Percentiles rank a stretch among this genome's conserved stretches.
Evolutionary conservation across 2,797 vertebrate genomes (phyloP).

Genomic region (Tokudaia tokunoshimensis): DNA sequence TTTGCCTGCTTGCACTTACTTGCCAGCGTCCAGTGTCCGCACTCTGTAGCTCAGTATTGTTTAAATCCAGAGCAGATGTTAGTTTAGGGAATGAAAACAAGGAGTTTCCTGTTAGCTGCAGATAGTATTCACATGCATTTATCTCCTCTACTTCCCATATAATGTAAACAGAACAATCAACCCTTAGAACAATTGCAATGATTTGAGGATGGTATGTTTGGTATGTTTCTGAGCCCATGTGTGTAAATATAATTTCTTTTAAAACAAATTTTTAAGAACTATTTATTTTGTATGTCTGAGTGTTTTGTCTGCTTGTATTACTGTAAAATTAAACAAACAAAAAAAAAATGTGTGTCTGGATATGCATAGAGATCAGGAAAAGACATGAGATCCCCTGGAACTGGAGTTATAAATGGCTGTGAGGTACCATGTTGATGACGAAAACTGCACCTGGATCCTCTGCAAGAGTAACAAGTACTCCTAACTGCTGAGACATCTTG

Average conservation of each 20-base stretch:
- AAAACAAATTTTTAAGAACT: not conserved
- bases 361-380: not conserved
- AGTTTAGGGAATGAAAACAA: not conserved
- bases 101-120: not conserved
- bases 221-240: not conserved
- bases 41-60: not conserved
- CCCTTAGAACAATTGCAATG: not conserved
- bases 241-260: not conserved
- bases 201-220: not conserved
- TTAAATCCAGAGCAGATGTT: not conserved
- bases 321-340: not conserved
- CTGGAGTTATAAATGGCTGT: not conserved
- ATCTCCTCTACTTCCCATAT: not conserved
- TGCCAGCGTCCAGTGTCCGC: not conserved
- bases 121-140: not conserved
- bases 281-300: not conserved
- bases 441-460: not conserved
- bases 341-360: not conserved
- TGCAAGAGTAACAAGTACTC: too few species aligned
- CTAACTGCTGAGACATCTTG: not conserved
- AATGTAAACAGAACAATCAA: not conserved
- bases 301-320: not conserved
- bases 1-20: not conserved
- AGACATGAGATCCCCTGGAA: too few species aligned
- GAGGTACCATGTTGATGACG: too few species aligned